Percentiles rank a stretch among this genome's conserved stretches.
Conservation (phyloP, 2,888 invertebrate genomes). For the Glyphotaelius pellucidus region DNA sequence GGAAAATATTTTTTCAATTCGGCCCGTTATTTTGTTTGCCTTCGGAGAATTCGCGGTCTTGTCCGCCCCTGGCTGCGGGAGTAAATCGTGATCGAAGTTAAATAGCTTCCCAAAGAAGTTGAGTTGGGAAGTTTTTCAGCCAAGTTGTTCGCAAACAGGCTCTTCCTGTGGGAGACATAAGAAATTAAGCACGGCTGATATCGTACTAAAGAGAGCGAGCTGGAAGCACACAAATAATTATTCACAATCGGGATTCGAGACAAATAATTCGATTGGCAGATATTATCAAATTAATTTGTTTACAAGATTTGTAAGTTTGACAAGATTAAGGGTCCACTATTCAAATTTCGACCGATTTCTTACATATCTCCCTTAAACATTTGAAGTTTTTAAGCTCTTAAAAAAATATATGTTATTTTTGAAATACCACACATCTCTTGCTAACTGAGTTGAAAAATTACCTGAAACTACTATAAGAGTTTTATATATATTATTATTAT, state of each 20-base stretch:
- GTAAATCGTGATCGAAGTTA: slow-evolving; percentile 63
- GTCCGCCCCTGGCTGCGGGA: neutral
- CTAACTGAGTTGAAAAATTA: too few relatives aligned
- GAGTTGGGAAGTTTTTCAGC: slow-evolving; percentile 30
- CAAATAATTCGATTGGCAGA: neutral
- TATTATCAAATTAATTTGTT: neutral
- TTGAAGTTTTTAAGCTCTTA: too few relatives aligned
- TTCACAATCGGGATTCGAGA: neutral
- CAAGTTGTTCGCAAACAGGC: slow-evolving; percentile 61
- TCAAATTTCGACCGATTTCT: too few relatives aligned
- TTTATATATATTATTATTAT: too few relatives aligned
- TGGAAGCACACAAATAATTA: neutral
- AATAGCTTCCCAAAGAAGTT: slow-evolving; percentile 55
- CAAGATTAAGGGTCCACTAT: too few relatives aligned
- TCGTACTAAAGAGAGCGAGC: neutral
- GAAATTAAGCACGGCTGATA: slow-evolving; percentile 49
- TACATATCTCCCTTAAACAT: too few relatives aligned
- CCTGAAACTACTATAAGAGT: too few relatives aligned
- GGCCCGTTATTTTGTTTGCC: neutral
- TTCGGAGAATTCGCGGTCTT: neutral
- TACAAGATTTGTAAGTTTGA: neutral
- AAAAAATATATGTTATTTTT: too few relatives aligned
- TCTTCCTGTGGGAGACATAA: slow-evolving; percentile 47
- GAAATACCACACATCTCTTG: too few relatives aligned
- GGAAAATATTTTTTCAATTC: too few relatives aligned